Base-by-base conservation (phyloP, 2,113 vertebrate genomes). In the Pimephales promelas region DNA sequence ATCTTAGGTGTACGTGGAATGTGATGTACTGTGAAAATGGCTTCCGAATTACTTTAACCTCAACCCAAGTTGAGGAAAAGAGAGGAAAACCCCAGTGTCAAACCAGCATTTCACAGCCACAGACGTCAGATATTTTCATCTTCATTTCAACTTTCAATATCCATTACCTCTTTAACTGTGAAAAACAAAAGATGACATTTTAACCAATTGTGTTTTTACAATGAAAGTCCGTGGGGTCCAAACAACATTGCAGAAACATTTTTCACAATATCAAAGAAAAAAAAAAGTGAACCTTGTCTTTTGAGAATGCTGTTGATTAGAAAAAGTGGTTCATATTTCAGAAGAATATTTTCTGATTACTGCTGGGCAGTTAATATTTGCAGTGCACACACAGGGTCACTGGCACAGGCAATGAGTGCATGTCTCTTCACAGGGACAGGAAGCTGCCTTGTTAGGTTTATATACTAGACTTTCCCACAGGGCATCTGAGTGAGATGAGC, bases 391-490 rank as follows among this genome's bases (percentile, higher is more conserved):
- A 5, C 73, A 56, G 10, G 47, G 74, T 62, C 68, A 70, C 36
- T 49, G 36, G 54, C 24, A 84, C n/a, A 28, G 76, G 14, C n/a
- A 31, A 68, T 28, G 40, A 40, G 28, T 4, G 79, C 72, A 28
- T 86, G 1, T 14, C 40, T 85, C 26, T 79, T 72, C 71, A 28
- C 6, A 31, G 56, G 61, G 70, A 87, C 87, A 90, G 89, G 90
- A 92, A 91, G 86, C 87, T 82, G 83, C 61, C 43, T 49, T 83
- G 81, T 84, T 89, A 88, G 90, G 81, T 80, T 82, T 80, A 91
- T 81, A 73, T 77, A 74, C 34, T 52, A 82, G 61, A 87, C 81
- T 82, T 88, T 88, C 87, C 73, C 78, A 88, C 81, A 10, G 22
- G 22, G 1, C 10, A 7, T 57, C 68, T 43, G 24, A n/a, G 47